Evolutionary conservation across 2,888 invertebrate genomes (phyloP).

Genomic region (Drosophila siamana): DNA sequence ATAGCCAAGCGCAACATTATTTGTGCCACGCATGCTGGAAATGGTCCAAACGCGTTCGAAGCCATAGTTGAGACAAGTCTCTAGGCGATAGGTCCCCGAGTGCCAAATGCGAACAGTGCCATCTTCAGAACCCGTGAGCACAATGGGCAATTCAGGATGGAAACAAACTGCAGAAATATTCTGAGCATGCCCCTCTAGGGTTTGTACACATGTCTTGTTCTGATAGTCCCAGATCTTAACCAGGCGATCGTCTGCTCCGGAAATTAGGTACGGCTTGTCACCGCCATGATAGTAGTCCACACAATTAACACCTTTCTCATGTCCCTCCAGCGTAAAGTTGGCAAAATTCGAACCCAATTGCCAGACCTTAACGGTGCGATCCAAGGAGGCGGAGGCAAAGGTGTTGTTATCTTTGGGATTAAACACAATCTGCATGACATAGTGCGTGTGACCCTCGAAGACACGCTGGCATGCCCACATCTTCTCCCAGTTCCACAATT

Average conservation of each 20-base stretch:
- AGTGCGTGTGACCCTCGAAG: conserved; percentile 99
- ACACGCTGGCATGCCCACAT: conserved; percentile 99
- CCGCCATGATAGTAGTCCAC: conserved; percentile 99
- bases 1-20: conserved; percentile 96
- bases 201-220: conserved; percentile 99
- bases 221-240: conserved; percentile 99
- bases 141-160: conserved; percentile 98
- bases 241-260: conserved; percentile 98
- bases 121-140: conserved; percentile 98
- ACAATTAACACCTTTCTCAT: conserved; percentile 99
- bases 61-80: conserved; percentile 98
- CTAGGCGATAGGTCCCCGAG: conserved; percentile 98
- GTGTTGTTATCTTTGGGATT: conserved; percentile 99
- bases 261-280: conserved; percentile 99
- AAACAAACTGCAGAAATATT: conserved; percentile 98
- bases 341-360: conserved; percentile 98
- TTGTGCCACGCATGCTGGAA: conserved; percentile 95
- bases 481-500: conserved; percentile 99
- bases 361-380: conserved; percentile 99
- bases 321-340: conserved; percentile 99
- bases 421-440: conserved; percentile 99
- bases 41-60: conserved; percentile 99
- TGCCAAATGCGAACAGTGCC: conserved; percentile 99
- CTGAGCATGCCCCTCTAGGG: conserved; percentile 98
- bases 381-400: conserved; percentile 99